These are phyloP conservation scores for Mactra quadrangularis DNA, from an alignment of 1,140 invertebrate species.

Conservation along the genomic window DNA sequence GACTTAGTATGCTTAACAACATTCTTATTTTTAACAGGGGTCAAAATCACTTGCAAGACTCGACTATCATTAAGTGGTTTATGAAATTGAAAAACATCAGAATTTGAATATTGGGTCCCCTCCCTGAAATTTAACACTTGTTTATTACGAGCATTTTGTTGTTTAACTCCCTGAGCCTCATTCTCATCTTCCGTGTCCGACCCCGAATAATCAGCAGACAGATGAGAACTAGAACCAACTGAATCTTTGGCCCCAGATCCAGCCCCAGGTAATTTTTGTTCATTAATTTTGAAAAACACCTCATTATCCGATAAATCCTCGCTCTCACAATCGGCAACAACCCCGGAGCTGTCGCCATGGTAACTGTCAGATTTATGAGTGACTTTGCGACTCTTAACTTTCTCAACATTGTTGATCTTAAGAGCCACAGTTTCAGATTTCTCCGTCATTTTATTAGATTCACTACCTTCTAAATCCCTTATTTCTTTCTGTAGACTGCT, in stretches of 20 bases:
- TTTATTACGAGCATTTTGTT: background rate
- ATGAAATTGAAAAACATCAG: conserved; percentile 23
- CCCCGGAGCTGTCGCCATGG: conserved; percentile 42
- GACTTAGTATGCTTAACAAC: conserved; percentile 73
- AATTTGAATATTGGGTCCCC: conserved; percentile 32
- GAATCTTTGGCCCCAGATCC: too few relatives aligned
- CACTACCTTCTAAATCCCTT: conserved; percentile 59
- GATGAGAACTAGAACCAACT: background rate
- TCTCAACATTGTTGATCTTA: background rate
- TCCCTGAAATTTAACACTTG: conserved; percentile 47
- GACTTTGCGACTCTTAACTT: background rate
- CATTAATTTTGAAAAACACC: conserved; percentile 30
- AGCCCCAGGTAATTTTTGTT: background rate
- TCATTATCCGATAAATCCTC: conserved; percentile 47
- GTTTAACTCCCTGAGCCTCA: background rate
- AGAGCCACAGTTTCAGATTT: conserved; percentile 17
- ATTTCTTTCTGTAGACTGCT: conserved; percentile 32
- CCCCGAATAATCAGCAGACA: conserved; percentile 34
- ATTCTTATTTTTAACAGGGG: conserved; percentile 69
- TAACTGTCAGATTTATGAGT: conserved; percentile 13
- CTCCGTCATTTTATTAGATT: conserved; percentile 22
- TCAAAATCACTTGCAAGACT: conserved; percentile 72
- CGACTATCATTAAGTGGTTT: conserved; percentile 62
- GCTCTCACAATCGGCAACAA: conserved; percentile 54
- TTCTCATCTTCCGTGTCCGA: conserved; percentile 24